Base-by-base conservation (phyloP, 2,797 vertebrate genomes). In the Spinus olivaceus region DNA sequence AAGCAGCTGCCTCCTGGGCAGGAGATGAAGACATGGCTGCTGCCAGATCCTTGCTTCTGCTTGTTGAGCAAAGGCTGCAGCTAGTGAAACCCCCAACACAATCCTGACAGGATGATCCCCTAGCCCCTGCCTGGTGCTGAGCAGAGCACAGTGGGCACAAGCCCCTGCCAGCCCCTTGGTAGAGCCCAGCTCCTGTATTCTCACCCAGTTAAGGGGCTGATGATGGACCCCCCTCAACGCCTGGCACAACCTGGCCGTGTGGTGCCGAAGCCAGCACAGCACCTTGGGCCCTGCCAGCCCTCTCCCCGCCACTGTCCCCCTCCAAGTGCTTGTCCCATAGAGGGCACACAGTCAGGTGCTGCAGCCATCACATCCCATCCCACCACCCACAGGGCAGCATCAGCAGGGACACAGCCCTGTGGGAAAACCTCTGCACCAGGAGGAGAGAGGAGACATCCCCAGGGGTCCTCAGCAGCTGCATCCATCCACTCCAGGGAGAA, bases 201-300 rank as follows among this genome's bases (percentile, higher is more conserved):
- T 30, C n/a, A 35, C 18, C 25, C 74, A 57, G 21, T 59, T 56
- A n/a, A 25, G 49, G 5, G 32, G 37, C 44, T 59, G 33, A n/a
- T 41, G 46, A 44, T 0, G 1, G 49, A 64, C 5, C 1, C 20
- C 19, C 10, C 22, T 4, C 41, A 28, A 28, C 1, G 17, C 13
- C 41, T 3, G 1, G 24, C 5, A 10, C 27, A 19, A 53, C 27
- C 41, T 0, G 4, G 24, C 5, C 5, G 3, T 0, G 4, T 37
- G 37, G n/a, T 12, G 20, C 2, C 1, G 78, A 72, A 23, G 10
- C 12, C 70, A 46, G 69, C 56, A 51, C 28, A 39, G 37, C 69
- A 35, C 73, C 33, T 22, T 17, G 1, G 1, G 20, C 13, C 60
- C n/a, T 6, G 64, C 41, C 37, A 69, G 63, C 30, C 14, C 17